Percentiles rank a stretch among this genome's conserved stretches.
Conservation (phyloP, 1,140 invertebrate species). For the Danaus melanippus region DNA sequence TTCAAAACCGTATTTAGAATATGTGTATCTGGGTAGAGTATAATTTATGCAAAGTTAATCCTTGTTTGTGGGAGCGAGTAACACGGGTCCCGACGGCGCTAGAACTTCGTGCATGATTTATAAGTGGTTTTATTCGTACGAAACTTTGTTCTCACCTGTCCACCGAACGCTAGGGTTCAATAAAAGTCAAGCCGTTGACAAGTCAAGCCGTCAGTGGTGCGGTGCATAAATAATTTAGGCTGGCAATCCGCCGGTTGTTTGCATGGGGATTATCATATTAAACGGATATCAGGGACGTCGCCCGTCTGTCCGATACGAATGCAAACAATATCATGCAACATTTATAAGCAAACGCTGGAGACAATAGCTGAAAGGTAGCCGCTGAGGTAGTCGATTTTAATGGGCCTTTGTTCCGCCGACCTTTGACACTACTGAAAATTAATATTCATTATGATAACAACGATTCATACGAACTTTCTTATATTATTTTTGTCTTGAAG, state of each 20-base stretch:
- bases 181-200: conserved; percentile 47
- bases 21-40: background rate
- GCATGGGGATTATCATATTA: conserved; percentile 71
- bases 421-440: conserved; percentile 1
- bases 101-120: conserved; percentile 36
- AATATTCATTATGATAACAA: too few species aligned
- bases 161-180: conserved; percentile 42
- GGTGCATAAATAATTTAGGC: conserved; percentile 68
- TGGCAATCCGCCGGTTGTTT: conserved; percentile 65
- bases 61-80: conserved; percentile 11
- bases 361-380: conserved; percentile 30
- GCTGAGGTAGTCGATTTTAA: conserved; percentile 17
- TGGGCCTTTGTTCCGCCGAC: conserved; percentile 13
- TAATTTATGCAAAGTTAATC: conserved; percentile 26
- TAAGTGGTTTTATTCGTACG: conserved; percentile 30
- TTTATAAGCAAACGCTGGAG: conserved; percentile 53
- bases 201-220: conserved; percentile 55
- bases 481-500: too few species aligned
- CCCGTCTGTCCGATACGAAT: conserved; percentile 56
- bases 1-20: too few species aligned
- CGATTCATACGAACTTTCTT: too few species aligned
- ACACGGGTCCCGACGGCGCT: conserved; percentile 19
- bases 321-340: conserved; percentile 66
- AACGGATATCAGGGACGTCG: conserved; percentile 63
- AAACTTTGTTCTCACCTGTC: conserved; percentile 45